Percentiles rank a stretch among this genome's conserved stretches.
Conservation (phyloP, 2,113 vertebrate genomes). For the Neolamprologus longior region DNA sequence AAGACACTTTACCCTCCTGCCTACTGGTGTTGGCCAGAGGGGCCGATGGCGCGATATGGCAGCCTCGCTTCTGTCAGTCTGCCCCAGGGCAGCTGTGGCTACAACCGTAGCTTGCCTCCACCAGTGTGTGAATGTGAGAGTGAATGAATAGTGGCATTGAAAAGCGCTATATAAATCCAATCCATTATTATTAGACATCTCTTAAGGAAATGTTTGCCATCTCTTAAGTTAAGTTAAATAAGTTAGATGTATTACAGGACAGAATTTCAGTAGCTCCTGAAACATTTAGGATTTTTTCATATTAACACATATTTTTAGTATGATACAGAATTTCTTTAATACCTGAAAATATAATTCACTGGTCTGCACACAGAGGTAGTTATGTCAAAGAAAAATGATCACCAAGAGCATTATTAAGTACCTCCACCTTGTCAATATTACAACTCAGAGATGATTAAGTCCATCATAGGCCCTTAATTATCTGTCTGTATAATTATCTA, state of each 20-base stretch:
- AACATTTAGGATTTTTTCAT: background rate
- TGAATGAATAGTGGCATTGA: too few relatives aligned
- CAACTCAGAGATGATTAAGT: background rate
- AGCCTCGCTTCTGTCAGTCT: too few relatives aligned
- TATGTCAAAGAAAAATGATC: background rate
- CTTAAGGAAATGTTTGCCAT: background rate
- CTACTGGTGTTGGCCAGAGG: too few relatives aligned
- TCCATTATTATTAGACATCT: too few relatives aligned
- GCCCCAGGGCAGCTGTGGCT: too few relatives aligned
- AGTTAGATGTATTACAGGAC: too few relatives aligned
- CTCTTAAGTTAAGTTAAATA: background rate
- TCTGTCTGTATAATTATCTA: background rate
- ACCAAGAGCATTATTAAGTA: background rate
- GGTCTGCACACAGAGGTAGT: background rate
- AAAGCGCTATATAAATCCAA: too few relatives aligned
- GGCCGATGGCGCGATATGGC: too few relatives aligned
- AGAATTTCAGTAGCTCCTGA: background rate
- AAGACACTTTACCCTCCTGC: too few relatives aligned
- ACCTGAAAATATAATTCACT: background rate
- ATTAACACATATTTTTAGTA: background rate
- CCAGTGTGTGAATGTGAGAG: too few relatives aligned
- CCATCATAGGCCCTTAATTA: background rate
- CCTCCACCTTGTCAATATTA: background rate
- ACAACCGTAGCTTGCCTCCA: too few relatives aligned
- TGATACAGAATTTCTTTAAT: background rate